A percentile compares a stretch with the other conserved stretches of the same genome.
Conservation (phyloP, 2,797 vertebrate species). For the Mallotus villosus region DNA sequence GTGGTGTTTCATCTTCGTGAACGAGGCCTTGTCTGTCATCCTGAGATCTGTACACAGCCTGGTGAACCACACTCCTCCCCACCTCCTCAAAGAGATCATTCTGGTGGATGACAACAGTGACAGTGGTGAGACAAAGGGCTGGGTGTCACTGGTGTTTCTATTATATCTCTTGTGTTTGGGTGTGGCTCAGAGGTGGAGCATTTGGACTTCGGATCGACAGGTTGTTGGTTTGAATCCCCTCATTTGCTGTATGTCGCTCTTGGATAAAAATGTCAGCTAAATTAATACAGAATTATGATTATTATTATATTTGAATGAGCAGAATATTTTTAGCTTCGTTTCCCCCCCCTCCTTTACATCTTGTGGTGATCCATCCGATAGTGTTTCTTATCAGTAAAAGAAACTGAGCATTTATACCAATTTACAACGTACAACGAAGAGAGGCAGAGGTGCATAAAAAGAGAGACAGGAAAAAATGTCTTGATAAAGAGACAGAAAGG, state of each 20-base stretch:
- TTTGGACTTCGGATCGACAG: no score
- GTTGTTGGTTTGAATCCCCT: no score
- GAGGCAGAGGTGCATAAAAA: neutral
- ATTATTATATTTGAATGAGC: no score
- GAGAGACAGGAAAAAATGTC: neutral
- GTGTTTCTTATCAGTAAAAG: neutral
- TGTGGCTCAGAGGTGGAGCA: no score
- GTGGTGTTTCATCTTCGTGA: constrained; percentile 33
- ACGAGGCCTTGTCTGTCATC: constrained; percentile 25
- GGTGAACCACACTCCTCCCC: constrained; percentile 19
- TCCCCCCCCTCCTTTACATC: neutral
- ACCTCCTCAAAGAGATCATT: constrained; percentile 14
- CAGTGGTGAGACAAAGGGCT: constrained; percentile 1
- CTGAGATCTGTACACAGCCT: constrained; percentile 18
- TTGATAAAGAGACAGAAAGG: neutral
- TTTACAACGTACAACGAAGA: neutral
- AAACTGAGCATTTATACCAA: neutral
- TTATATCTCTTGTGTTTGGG: neutral
- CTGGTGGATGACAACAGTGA: constrained; percentile 14
- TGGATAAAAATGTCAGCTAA: no score
- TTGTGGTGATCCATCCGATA: neutral
- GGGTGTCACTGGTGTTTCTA: neutral
- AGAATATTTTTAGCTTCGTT: no score
- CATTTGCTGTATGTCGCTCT: no score
- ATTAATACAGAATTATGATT: no score